Evolutionary conservation across 92 coral and sea anemone genomes (phyloP).

Genomic region (Zoanthus solanderi): DNA sequence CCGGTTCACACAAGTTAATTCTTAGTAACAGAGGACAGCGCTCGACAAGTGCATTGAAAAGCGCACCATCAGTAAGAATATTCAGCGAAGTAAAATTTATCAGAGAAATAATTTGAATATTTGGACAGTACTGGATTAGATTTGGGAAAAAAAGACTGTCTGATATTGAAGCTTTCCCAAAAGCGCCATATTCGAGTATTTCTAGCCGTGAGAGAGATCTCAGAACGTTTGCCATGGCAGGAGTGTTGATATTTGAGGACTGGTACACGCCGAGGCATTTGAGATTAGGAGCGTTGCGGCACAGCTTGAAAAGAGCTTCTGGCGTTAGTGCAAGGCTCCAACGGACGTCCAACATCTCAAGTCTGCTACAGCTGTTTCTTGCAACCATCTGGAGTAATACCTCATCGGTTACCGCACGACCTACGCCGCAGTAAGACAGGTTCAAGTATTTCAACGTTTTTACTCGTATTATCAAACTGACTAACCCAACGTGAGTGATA

Average conservation of each 20-base stretch:
- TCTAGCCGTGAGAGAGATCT: conserved; percentile 87
- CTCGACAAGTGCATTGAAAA: conserved; percentile 82
- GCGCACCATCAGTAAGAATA: conserved; percentile 81
- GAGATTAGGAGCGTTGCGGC: conserved; percentile 80
- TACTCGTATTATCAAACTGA: conserved; percentile 83
- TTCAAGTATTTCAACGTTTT: conserved; percentile 86
- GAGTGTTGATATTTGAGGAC: conserved; percentile 90
- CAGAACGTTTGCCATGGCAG: conserved; percentile 96
- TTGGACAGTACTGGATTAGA: conserved; percentile 86
- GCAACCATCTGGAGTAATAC: conserved; percentile 92
- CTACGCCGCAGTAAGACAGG: conserved; percentile 96
- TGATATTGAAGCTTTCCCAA: conserved; percentile 97
- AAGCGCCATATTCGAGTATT: conserved; percentile 96
- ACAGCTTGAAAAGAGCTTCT: conserved; percentile 85
- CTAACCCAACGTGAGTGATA: conserved; percentile 88
- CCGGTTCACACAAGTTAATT: conserved; percentile 97
- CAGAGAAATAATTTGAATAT: conserved; percentile 81
- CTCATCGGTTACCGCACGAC: conserved; percentile 97
- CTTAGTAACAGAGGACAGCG: conserved; percentile 79
- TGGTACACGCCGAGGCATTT: conserved; percentile 97
- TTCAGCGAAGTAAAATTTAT: conserved; percentile 94
- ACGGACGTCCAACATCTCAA: conserved; percentile 97
- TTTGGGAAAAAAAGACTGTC: conserved; percentile 95
- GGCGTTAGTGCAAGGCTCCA: conserved; percentile 98
- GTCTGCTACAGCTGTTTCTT: conserved; percentile 75